A percentile compares a stretch with the other conserved stretches of the same genome.
Evolutionary conservation across 2,888 invertebrate genomes (phyloP).

Genomic region (Ophonus ardosiacus): DNA sequence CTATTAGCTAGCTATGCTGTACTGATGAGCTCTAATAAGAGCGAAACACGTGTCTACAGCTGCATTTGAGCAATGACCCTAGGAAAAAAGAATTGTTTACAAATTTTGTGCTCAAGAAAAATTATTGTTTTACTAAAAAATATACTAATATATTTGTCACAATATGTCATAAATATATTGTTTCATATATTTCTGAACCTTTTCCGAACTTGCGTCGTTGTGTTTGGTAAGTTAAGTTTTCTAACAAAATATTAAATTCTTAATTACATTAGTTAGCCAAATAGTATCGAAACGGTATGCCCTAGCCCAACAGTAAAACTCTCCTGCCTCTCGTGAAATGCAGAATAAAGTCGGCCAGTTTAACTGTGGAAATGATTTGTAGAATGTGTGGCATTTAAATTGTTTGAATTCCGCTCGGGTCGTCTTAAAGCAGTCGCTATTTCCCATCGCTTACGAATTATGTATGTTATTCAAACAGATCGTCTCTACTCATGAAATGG

Average conservation of each 20-base stretch:
- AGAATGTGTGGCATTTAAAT: constrained; percentile 56
- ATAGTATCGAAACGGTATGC: background rate
- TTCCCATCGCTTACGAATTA: constrained; percentile 57
- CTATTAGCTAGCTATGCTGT: too few relatives aligned
- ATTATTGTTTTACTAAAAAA: too few relatives aligned
- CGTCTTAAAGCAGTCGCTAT: constrained; percentile 33
- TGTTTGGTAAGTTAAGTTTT: background rate
- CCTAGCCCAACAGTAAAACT: background rate
- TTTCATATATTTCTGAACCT: too few relatives aligned
- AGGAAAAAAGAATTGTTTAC: too few relatives aligned
- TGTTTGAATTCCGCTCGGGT: constrained; percentile 53
- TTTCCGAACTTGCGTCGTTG: too few relatives aligned
- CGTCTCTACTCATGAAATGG: constrained; percentile 7
- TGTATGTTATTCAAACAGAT: constrained; percentile 50
- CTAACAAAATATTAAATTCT: background rate
- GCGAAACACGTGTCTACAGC: too few relatives aligned
- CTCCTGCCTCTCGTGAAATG: background rate
- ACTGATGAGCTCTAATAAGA: too few relatives aligned
- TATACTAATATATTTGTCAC: too few relatives aligned
- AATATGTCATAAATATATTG: background rate
- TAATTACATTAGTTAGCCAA: background rate
- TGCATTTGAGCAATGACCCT: too few relatives aligned
- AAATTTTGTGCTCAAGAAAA: too few relatives aligned
- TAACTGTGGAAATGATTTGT: constrained; percentile 58
- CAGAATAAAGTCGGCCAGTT: constrained; percentile 53